These are phyloP conservation scores for Natator depressus DNA, from an alignment of 2,113 vertebrate species.

Conservation along the genomic window DNA sequence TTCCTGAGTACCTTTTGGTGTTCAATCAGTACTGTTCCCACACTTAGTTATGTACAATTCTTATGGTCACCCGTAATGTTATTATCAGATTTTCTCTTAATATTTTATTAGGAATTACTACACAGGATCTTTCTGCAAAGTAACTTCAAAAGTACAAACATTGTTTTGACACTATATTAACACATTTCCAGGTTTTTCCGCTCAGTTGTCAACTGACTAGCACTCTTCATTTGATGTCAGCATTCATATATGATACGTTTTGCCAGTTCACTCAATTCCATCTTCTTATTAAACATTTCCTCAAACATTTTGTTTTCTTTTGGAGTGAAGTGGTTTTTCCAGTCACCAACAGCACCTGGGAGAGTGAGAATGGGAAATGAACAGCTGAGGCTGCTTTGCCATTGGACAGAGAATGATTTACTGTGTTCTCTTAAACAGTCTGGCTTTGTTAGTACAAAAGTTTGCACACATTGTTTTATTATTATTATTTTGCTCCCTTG, in stretches of 20 bases:
- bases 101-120: neutral
- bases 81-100: neutral
- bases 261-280: constrained; percentile 79
- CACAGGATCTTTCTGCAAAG: neutral
- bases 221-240: constrained; percentile 17
- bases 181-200: neutral
- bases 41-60: neutral
- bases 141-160: neutral
- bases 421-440: neutral
- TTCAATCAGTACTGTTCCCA: neutral
- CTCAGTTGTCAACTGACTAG: neutral
- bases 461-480: neutral
- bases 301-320: constrained; percentile 80
- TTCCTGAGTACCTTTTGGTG: neutral
- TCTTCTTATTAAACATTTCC: constrained; percentile 78
- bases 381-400: neutral
- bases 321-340: constrained; percentile 83
- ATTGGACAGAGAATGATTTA: neutral
- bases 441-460: neutral
- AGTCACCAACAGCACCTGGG: constrained; percentile 79
- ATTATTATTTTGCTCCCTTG: neutral
- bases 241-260: constrained; percentile 68
- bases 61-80: neutral
- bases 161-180: neutral
- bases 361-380: constrained; percentile 18